Evolutionary conservation across 92 coral and sea anemone genomes (phyloP).

Genomic region (Desmophyllum pertusum): DNA sequence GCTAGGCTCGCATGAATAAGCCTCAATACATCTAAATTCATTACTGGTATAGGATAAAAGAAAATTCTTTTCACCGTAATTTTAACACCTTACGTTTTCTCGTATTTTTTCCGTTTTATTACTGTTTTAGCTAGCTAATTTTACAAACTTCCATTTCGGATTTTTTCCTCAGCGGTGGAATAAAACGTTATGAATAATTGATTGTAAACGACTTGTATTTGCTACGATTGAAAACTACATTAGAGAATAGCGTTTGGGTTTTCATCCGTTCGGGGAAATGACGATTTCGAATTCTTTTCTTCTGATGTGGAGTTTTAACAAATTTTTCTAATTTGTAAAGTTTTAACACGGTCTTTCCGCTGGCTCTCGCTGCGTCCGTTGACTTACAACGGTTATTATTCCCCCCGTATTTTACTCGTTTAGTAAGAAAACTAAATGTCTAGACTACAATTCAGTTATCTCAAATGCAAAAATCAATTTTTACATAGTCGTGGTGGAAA

Average conservation of each 20-base stretch:
- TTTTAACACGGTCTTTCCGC: slow-evolving; percentile 40
- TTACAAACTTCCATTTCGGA: slow-evolving; percentile 30
- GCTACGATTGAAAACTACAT: slow-evolving; percentile 44
- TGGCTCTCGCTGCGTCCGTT: slow-evolving; percentile 25
- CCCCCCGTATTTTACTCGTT: slow-evolving; percentile 19
- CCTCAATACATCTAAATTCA: slow-evolving; percentile 50
- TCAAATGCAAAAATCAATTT: slow-evolving; percentile 35
- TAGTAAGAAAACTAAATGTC: slow-evolving; percentile 25
- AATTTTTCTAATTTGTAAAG: slow-evolving; percentile 52
- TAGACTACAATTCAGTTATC: slow-evolving; percentile 35
- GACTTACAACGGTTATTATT: slow-evolving; percentile 10
- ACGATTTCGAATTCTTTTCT: slow-evolving; percentile 19
- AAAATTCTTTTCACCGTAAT: slow-evolving; percentile 1
- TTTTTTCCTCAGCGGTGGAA: slow-evolving; percentile 40
- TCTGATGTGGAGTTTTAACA: slow-evolving; percentile 45
- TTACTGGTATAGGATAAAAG: slow-evolving; percentile 26
- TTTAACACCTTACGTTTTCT: slow-evolving; percentile 25
- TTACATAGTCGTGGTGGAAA: slow-evolving; percentile 10
- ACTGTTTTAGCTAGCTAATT: slow-evolving; percentile 18
- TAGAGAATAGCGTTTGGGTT: slow-evolving; percentile 57
- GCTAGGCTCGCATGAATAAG: slow-evolving; percentile 44
- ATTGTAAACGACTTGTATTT: slow-evolving; percentile 71
- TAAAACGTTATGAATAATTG: slow-evolving; percentile 83
- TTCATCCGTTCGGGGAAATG: slow-evolving; percentile 26
- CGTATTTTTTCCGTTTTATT: slow-evolving; percentile 18